Conservation (phyloP, 53 echinoderm and acorn worm species). For the Paelopatides confundens region DNA sequence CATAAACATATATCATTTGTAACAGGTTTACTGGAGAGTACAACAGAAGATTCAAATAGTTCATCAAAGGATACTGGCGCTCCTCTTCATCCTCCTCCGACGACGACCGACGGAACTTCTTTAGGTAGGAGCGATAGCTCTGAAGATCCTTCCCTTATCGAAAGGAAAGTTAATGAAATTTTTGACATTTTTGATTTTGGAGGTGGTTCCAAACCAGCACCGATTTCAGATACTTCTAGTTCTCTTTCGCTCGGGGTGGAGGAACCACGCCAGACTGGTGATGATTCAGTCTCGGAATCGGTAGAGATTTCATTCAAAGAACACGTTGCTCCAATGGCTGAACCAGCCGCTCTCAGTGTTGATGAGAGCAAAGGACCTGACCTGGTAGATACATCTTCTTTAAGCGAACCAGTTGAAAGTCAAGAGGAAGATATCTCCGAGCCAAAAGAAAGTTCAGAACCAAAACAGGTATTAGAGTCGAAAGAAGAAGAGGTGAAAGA, state of each 20-base stretch:
- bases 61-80: not conserved
- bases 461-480: not conserved
- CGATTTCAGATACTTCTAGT: conserved; percentile 32
- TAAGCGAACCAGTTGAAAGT: conserved; percentile 2
- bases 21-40: conserved; percentile 19
- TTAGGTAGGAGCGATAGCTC: not conserved
- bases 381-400: not conserved
- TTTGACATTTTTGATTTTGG: conserved; percentile 39
- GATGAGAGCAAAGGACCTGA: not conserved
- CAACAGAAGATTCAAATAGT: not conserved
- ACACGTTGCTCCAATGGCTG: conserved; percentile 21
- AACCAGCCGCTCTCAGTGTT: not conserved
- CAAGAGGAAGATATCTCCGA: not conserved
- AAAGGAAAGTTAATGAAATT: conserved; percentile 41
- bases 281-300: conserved; percentile 29
- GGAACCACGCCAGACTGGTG: conserved; percentile 33
- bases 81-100: too few species aligned
- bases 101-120: not conserved
- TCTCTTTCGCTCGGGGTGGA: conserved; percentile 26
- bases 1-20: too few species aligned
- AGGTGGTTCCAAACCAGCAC: conserved; percentile 1
- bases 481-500: conserved; percentile 28
- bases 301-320: conserved; percentile 32
- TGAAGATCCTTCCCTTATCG: conserved; percentile 28
- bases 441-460: not conserved